These are phyloP conservation scores for Enteromius paludinosus DNA, from an alignment of 2,797 vertebrate species.

Conservation along the genomic window DNA sequence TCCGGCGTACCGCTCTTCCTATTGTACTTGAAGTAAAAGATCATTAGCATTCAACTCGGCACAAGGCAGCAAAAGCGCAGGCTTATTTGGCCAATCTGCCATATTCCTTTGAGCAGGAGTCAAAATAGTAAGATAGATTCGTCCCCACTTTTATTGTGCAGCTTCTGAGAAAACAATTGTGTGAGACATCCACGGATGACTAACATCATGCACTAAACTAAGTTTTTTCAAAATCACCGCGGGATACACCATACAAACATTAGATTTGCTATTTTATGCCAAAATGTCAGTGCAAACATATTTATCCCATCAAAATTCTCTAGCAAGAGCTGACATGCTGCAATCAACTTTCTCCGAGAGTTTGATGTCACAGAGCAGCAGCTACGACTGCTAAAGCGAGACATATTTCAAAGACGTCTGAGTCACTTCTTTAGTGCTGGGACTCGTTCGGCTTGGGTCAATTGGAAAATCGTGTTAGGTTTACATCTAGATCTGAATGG, in stretches of 20 bases:
- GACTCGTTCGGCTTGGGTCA: constrained; percentile 6
- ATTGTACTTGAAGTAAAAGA: constrained; percentile 23
- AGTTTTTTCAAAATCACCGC: background rate
- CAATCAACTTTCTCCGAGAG: constrained; percentile 20
- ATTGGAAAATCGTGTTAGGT: constrained; percentile 18
- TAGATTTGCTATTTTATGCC: constrained; percentile 18
- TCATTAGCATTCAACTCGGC: constrained; percentile 39
- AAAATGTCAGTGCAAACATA: constrained; percentile 26
- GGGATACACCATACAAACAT: constrained; percentile 2
- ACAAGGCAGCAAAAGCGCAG: constrained; percentile 16
- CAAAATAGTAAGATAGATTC: constrained; percentile 18
- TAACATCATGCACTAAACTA: background rate
- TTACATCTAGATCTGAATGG: constrained; percentile 31
- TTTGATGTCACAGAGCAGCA: constrained; percentile 12
- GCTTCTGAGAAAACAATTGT: constrained; percentile 12
- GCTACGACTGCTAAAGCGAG: constrained; percentile 21
- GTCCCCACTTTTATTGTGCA: background rate
- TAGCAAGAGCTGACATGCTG: constrained; percentile 1
- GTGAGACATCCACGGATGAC: background rate
- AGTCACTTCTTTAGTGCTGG: constrained; percentile 22
- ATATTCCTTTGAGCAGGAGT: constrained; percentile 20
- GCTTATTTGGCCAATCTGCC: constrained; percentile 22
- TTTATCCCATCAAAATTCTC: constrained; percentile 7
- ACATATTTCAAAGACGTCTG: constrained; percentile 26
- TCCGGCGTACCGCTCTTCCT: constrained; percentile 24